Evolutionary conservation across 2,113 vertebrate species (phyloP).

Genomic region (Odocoileus virginianus): DNA sequence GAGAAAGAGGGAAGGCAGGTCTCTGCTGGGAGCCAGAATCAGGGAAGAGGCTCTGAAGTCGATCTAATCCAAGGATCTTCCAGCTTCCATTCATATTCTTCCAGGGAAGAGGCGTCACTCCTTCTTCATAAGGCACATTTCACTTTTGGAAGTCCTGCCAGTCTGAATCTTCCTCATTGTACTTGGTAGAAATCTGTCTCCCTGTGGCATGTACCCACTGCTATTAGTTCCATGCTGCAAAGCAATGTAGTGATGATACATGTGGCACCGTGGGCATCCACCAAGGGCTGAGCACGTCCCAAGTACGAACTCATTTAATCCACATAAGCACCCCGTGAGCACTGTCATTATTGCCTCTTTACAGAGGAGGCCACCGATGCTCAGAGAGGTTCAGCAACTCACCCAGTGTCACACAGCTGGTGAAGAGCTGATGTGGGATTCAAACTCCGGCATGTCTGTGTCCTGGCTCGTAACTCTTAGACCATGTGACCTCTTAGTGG

Average conservation of each 20-base stretch:
- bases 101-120: neutral
- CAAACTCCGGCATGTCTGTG: neutral
- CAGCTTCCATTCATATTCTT: neutral
- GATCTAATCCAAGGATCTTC: neutral
- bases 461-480: too few relatives aligned
- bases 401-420: neutral
- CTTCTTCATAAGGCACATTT: neutral
- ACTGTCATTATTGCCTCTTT: neutral
- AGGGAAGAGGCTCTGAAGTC: neutral
- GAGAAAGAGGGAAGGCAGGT: neutral
- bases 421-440: neutral
- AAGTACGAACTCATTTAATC: neutral
- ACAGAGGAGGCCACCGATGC: neutral
- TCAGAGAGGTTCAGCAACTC: neutral
- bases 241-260: neutral
- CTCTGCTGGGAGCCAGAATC: neutral
- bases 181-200: neutral
- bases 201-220: neutral
- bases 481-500: accelerated
- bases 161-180: neutral
- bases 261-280: neutral
- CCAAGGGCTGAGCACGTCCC: neutral
- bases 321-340: neutral
- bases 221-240: neutral
- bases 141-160: neutral